Conservation (phyloP, 1,140 invertebrate species). For the Listronotus oregonensis region DNA sequence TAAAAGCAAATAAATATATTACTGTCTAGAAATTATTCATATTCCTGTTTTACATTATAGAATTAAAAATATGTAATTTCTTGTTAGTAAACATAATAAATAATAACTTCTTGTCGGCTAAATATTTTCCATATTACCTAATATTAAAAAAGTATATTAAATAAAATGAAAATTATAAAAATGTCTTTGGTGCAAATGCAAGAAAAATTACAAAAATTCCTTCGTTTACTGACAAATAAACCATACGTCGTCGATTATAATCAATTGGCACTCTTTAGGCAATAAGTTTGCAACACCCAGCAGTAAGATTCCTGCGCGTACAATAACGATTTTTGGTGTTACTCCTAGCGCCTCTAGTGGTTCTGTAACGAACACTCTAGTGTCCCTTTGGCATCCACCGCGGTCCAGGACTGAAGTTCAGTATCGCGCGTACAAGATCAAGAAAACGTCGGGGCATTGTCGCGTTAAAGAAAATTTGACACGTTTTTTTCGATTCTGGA, state of each 20-base stretch:
- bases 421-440: constrained; percentile 40
- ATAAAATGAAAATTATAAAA: too few species aligned
- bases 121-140: too few species aligned
- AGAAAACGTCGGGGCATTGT: constrained; percentile 23
- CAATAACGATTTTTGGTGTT: constrained; percentile 49
- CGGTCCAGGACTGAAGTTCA: constrained; percentile 43
- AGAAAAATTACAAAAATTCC: too few species aligned
- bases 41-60: too few species aligned
- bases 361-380: constrained; percentile 34
- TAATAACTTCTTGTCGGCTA: too few species aligned
- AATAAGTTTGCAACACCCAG: constrained; percentile 46
- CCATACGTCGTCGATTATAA: constrained; percentile 26
- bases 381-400: constrained; percentile 46
- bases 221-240: constrained; percentile 7
- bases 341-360: constrained; percentile 35
- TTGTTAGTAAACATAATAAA: too few species aligned
- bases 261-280: constrained; percentile 28
- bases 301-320: constrained; percentile 46
- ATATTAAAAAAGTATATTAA: too few species aligned
- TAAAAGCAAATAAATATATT: too few species aligned
- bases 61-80: too few species aligned
- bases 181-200: too few species aligned
- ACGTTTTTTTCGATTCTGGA: constrained; percentile 7
- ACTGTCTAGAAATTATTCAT: too few species aligned
- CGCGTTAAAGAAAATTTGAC: not conserved